A percentile compares a stretch with the other conserved stretches of the same genome.
Conservation (phyloP, 2,113 vertebrate species). For the Archilochus colubris region DNA sequence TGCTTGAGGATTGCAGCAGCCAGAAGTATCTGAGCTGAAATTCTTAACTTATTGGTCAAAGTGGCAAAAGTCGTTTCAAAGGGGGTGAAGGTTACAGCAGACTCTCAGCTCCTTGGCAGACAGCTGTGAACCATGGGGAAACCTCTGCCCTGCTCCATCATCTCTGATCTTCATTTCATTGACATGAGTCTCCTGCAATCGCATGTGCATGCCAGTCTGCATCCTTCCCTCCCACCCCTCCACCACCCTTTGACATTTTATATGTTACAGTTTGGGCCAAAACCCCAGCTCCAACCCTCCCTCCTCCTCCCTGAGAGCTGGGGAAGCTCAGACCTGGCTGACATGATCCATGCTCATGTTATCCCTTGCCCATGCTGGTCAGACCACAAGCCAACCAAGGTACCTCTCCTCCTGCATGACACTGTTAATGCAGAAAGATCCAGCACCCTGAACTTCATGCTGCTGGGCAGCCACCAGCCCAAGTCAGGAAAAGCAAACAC, state of each 20-base stretch:
- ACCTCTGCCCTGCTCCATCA: slow-evolving; percentile 25
- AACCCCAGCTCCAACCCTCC: neutral
- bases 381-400: neutral
- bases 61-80: neutral
- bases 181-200: neutral
- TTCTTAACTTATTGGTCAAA: neutral
- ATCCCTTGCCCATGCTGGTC: neutral
- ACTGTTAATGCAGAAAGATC: neutral
- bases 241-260: neutral
- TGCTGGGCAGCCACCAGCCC: neutral
- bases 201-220: neutral
- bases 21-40: neutral
- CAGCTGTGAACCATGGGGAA: slow-evolving; percentile 36
- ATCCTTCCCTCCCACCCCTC: neutral
- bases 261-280: neutral
- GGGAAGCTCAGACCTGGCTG: neutral
- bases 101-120: slow-evolving; percentile 11
- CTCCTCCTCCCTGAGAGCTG: neutral
- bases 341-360: rapidly evolving
- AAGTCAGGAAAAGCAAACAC: neutral
- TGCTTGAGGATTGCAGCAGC: neutral
- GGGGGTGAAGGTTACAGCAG: neutral
- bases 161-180: neutral
- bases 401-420: neutral
- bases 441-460: neutral